Percentiles rank a stretch among this genome's conserved stretches.
These are phyloP conservation scores for Phrynocephalus vlangalii DNA, from an alignment of 2,797 vertebrate genomes.

Conservation along the genomic window DNA sequence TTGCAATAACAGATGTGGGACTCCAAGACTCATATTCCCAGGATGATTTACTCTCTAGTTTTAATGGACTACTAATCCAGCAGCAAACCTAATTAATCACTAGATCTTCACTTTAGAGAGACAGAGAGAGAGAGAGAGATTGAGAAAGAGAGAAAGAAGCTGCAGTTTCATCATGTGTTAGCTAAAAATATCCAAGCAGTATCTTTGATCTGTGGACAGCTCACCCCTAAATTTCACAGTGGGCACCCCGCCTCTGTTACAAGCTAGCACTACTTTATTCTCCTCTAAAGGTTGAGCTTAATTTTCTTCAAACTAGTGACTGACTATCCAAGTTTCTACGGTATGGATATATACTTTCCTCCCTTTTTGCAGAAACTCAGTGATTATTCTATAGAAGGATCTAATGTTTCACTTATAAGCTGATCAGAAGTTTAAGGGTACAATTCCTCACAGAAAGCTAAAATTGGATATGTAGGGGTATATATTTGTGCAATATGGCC, in stretches of 20 bases:
- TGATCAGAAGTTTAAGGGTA: not conserved
- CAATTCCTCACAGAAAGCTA: not conserved
- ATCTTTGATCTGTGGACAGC: too few species aligned
- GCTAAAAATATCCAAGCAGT: not conserved
- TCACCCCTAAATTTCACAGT: too few species aligned
- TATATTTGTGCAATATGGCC: not conserved
- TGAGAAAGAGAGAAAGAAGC: not conserved
- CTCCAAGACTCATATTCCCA: not conserved
- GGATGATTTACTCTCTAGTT: constrained; percentile 28
- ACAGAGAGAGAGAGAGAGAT: not conserved
- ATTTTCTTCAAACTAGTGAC: not conserved
- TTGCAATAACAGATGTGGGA: not conserved
- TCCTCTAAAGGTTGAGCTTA: not conserved
- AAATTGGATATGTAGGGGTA: not conserved
- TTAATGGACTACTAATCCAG: constrained; percentile 41
- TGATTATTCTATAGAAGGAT: not conserved
- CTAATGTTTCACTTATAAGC: not conserved
- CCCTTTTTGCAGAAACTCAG: not conserved
- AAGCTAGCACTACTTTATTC: not conserved
- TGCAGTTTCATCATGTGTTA: not conserved
- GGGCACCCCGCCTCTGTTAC: too few species aligned
- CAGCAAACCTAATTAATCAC: constrained; percentile 40
- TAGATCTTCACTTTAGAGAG: constrained; percentile 1
- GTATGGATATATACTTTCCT: not conserved
- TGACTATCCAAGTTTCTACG: not conserved